These are phyloP conservation scores for Drosophila incognita DNA, from an alignment of 2,888 invertebrate genomes.

Conservation along the genomic window DNA sequence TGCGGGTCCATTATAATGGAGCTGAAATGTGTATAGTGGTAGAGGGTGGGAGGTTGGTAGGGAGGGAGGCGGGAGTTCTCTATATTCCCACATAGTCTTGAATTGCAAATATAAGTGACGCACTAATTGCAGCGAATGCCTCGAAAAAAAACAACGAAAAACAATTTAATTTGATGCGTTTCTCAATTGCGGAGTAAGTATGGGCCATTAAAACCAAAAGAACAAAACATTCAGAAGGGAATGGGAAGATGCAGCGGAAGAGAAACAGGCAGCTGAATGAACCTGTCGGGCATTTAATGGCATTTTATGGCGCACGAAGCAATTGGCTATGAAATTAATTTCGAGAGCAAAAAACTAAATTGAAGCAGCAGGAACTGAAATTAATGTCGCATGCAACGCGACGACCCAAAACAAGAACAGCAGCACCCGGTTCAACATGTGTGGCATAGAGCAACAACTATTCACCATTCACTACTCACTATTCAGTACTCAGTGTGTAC, in stretches of 20 bases:
- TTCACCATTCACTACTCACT: slow-evolving; percentile 15
- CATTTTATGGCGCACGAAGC: slow-evolving; percentile 71
- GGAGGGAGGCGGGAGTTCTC: background rate
- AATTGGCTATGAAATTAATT: slow-evolving; percentile 79
- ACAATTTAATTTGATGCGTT: slow-evolving; percentile 51
- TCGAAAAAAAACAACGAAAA: slow-evolving; percentile 8
- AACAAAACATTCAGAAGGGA: slow-evolving; percentile 12
- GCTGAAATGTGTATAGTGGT: background rate
- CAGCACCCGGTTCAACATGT: slow-evolving; percentile 40
- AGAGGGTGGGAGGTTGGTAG: slow-evolving; percentile 1
- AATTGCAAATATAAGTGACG: slow-evolving; percentile 78
- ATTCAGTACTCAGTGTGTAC: slow-evolving; percentile 3
- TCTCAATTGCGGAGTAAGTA: slow-evolving; percentile 56
- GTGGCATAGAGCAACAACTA: slow-evolving; percentile 43
- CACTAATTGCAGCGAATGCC: slow-evolving; percentile 72
- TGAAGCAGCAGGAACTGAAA: slow-evolving; percentile 57
- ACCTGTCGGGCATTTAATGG: slow-evolving; percentile 55
- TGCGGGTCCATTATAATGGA: slow-evolving; percentile 65
- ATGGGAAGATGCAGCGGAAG: background rate
- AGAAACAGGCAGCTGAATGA: slow-evolving; percentile 17
- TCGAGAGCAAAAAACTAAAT: slow-evolving; percentile 51
- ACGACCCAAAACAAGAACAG: slow-evolving; percentile 41
- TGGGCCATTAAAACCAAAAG: slow-evolving; percentile 58
- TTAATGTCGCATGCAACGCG: slow-evolving; percentile 77
- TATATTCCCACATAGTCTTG: slow-evolving; percentile 71